Evolutionary conservation across 2,797 vertebrate genomes (phyloP).

Genomic region (Australoheros facetus): DNA sequence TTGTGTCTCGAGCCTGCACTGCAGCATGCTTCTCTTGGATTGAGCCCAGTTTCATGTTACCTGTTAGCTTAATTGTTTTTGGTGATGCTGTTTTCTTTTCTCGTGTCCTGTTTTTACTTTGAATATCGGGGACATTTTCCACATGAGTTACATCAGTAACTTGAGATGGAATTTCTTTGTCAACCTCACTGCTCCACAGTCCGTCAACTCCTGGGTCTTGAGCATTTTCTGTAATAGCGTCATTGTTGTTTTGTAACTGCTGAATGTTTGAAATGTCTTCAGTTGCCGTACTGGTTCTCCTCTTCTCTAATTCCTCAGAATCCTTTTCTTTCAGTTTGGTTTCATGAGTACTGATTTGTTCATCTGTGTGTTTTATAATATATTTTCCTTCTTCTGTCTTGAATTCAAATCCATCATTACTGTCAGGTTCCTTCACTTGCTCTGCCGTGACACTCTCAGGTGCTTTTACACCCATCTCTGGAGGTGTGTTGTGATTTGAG

Average conservation of each 20-base stretch:
- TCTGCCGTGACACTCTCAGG: constrained; percentile 3
- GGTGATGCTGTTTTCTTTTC: constrained; percentile 3
- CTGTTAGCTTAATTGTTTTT: constrained; percentile 14
- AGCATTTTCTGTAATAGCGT: neutral
- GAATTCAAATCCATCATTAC: neutral
- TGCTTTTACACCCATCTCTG: constrained; percentile 1
- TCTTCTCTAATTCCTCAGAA: neutral
- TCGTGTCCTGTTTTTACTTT: constrained; percentile 2
- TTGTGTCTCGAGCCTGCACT: constrained; percentile 10
- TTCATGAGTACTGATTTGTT: constrained; percentile 9
- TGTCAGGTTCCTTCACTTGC: neutral
- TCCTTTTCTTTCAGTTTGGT: constrained; percentile 26
- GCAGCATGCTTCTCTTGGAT: constrained; percentile 15
- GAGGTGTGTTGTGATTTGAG: neutral
- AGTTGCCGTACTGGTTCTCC: neutral
- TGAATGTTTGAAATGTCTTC: constrained; percentile 25
- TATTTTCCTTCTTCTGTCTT: constrained; percentile 15
- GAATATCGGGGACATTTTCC: neutral
- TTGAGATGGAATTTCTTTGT: neutral
- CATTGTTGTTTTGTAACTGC: constrained; percentile 10
- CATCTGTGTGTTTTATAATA: constrained; percentile 1
- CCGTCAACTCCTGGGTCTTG: neutral
- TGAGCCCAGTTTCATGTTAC: constrained; percentile 27
- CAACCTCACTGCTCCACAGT: neutral
- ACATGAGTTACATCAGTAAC: neutral